phyloP scores from a whole-genome alignment of 2,113 vertebrate genomes.

The Callithrix jacchus region DNA sequence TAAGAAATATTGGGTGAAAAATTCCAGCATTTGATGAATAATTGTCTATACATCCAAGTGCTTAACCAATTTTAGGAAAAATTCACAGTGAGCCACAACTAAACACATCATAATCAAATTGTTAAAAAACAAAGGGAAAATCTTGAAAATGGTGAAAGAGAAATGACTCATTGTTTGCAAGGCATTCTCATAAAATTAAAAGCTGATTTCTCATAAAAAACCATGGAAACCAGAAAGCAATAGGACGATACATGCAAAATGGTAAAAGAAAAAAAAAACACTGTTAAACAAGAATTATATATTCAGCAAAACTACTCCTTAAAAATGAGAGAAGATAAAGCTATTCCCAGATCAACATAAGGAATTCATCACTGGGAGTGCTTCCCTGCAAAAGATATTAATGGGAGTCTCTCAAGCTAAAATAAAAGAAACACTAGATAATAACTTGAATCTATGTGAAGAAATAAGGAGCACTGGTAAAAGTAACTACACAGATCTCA shows the following conservation, averaged over 20 bases:
- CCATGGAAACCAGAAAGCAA: neutral
- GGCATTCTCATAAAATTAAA: neutral
- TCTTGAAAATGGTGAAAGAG: neutral
- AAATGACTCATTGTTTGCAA: neutral
- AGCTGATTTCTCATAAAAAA: neutral
- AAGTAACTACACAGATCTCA: neutral
- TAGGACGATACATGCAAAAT: neutral
- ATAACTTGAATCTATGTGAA: neutral
- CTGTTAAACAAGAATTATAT: neutral
- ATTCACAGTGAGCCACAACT: neutral
- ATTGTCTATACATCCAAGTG: neutral
- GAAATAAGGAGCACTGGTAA: neutral
- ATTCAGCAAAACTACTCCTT: neutral
- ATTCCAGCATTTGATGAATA: neutral
- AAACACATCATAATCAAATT: neutral
- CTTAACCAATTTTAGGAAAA: neutral
- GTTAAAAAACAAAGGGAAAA: neutral
- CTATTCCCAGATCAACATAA: neutral
- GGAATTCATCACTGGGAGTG: neutral
- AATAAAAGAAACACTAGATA: neutral
- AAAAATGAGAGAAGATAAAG: neutral
- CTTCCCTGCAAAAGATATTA: neutral
- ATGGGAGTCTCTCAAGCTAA: neutral
- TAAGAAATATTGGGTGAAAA: neutral
- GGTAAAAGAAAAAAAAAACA: neutral